These are phyloP conservation scores for Noctua janthina DNA, from an alignment of 2,888 invertebrate genomes.

Conservation along the genomic window DNA sequence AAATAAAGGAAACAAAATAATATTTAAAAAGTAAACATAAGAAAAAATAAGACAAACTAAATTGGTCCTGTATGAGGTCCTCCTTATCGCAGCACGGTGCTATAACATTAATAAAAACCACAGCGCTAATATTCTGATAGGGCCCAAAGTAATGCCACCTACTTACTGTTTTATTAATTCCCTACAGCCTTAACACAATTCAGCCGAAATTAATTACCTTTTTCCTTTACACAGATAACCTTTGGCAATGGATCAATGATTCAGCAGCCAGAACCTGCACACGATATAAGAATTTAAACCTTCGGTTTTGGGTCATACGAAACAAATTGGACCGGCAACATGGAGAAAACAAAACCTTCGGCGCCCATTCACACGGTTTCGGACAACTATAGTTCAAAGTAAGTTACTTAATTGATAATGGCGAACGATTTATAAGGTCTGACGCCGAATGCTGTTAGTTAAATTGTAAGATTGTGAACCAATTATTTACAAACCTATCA, in stretches of 20 bases:
- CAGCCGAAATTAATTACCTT: constrained; percentile 22
- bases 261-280: constrained; percentile 7
- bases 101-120: too few relatives aligned
- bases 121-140: too few relatives aligned
- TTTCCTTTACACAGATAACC: constrained; percentile 49
- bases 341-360: constrained; percentile 74
- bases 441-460: background rate
- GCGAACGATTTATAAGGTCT: background rate
- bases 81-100: too few relatives aligned
- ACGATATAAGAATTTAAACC: constrained; percentile 15
- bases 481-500: background rate
- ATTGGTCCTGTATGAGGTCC: too few relatives aligned
- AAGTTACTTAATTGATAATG: constrained; percentile 64
- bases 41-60: too few relatives aligned
- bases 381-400: constrained; percentile 82
- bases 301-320: constrained; percentile 3
- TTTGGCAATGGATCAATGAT: constrained; percentile 56
- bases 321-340: constrained; percentile 50
- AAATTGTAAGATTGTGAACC: background rate
- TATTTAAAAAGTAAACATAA: too few relatives aligned
- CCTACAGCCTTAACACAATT: background rate
- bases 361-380: constrained; percentile 73
- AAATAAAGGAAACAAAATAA: too few relatives aligned
- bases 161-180: too few relatives aligned
- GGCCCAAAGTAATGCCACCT: too few relatives aligned